phyloP scores from a whole-genome alignment of 2,113 vertebrate genomes.

The Varanus komodoensis region DNA sequence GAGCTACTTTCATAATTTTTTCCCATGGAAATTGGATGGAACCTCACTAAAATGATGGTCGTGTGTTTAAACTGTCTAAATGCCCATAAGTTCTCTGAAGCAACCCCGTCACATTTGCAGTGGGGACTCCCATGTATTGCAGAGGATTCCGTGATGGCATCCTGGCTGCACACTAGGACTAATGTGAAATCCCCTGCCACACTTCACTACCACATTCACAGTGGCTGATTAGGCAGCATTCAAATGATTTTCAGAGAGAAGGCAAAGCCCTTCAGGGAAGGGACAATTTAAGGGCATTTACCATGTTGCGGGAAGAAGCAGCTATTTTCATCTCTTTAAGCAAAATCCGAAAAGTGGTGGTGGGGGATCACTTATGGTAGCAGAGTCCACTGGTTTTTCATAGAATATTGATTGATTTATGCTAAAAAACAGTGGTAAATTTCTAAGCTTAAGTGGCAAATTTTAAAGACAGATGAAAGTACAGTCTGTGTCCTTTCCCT shows the following conservation, averaged over 20 bases:
- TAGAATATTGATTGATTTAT: background rate
- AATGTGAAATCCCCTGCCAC: background rate
- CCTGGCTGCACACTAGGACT: too few relatives aligned
- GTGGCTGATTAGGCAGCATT: background rate
- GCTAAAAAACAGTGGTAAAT: background rate
- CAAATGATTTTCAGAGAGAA: background rate
- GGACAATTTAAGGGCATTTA: background rate
- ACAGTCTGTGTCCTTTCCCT: background rate
- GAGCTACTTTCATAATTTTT: background rate
- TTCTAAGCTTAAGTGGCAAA: background rate
- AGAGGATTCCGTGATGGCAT: background rate
- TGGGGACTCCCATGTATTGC: background rate
- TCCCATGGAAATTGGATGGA: background rate
- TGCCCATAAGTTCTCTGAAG: background rate
- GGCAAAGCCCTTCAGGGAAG: background rate
- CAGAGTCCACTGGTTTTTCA: background rate
- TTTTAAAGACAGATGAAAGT: background rate
- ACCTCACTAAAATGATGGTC: background rate
- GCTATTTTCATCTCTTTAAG: background rate
- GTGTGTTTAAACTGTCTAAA: background rate
- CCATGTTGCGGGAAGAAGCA: background rate
- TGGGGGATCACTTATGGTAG: background rate
- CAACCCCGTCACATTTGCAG: background rate
- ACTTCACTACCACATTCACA: background rate
- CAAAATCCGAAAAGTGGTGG: too few relatives aligned